A percentile compares a stretch with the other conserved stretches of the same genome.
Evolutionary conservation across 2,797 vertebrate genomes (phyloP).

Genomic region (Oryzias sinensis): DNA sequence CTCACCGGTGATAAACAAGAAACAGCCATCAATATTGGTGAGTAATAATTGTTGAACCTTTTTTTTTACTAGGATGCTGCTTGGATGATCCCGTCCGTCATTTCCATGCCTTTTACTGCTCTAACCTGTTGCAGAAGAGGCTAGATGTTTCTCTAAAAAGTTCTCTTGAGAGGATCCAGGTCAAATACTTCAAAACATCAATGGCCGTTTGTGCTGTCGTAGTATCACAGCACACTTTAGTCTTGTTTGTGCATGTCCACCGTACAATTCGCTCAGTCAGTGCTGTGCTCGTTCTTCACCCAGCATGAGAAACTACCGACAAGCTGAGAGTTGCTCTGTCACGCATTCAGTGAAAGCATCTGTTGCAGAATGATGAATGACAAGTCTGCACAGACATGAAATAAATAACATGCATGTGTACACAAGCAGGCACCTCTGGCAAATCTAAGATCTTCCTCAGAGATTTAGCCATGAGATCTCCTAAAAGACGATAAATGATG

Average conservation of each 20-base stretch:
- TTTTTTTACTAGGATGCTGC: neutral
- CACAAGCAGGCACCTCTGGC: constrained; percentile 42
- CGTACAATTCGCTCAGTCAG: constrained; percentile 42
- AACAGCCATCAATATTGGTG: constrained; percentile 98
- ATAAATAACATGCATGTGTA: constrained; percentile 59
- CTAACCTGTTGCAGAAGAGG: no score
- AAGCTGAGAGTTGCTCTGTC: constrained; percentile 49
- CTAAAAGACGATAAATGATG: constrained; percentile 27
- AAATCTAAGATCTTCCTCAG: constrained; percentile 23
- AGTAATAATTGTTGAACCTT: constrained; percentile 27
- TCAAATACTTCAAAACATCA: no score
- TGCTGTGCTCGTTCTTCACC: constrained; percentile 45
- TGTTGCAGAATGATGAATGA: constrained; percentile 61
- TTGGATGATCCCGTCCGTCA: neutral
- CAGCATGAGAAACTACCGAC: constrained; percentile 45
- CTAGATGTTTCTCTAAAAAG: no score
- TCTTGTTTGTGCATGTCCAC: constrained; percentile 12
- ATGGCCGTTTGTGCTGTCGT: no score
- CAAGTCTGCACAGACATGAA: constrained; percentile 49
- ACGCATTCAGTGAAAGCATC: constrained; percentile 46
- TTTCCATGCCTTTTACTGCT: no score
- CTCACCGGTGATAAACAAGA: constrained; percentile 99
- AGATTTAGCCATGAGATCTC: constrained; percentile 14
- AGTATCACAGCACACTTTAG: constrained; percentile 12
- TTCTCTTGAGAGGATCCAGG: no score